These are phyloP conservation scores for Corythoichthys intestinalis DNA, from an alignment of 2,113 vertebrate genomes.

Conservation along the genomic window DNA sequence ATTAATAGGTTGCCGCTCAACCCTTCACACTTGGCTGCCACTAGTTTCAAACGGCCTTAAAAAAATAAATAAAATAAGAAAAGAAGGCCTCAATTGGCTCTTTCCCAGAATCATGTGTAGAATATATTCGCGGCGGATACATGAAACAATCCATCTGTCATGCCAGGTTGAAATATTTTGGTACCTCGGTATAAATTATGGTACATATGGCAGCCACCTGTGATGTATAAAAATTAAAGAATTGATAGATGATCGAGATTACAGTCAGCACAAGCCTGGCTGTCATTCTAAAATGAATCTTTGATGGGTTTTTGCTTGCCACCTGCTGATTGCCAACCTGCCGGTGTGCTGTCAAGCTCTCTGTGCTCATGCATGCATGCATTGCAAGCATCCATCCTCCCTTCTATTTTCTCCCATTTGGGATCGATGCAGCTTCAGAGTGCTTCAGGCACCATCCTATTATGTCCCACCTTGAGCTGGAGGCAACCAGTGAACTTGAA, in stretches of 20 bases:
- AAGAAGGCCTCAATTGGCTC: too few species aligned
- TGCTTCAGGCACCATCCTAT: conserved; percentile 13
- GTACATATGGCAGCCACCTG: too few species aligned
- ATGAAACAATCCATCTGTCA: too few species aligned
- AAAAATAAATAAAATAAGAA: too few species aligned
- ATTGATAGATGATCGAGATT: neutral
- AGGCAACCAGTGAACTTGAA: conserved; percentile 19
- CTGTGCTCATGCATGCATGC: conserved; percentile 35
- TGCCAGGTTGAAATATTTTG: too few species aligned
- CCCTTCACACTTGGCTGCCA: too few species aligned
- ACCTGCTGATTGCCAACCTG: conserved; percentile 63
- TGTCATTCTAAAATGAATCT: conserved; percentile 15
- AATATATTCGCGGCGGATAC: too few species aligned
- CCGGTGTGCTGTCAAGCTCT: conserved; percentile 26
- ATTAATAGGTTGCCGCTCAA: too few species aligned
- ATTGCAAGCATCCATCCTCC: conserved; percentile 20
- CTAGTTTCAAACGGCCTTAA: too few species aligned
- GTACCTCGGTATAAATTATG: too few species aligned
- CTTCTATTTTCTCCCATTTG: conserved; percentile 24
- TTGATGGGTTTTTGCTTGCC: conserved; percentile 23
- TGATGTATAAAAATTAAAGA: too few species aligned
- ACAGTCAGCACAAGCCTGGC: neutral
- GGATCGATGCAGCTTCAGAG: neutral
- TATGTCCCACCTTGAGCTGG: conserved; percentile 29
- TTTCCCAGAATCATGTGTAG: too few species aligned